Evolutionary conservation across 2,797 vertebrate species (phyloP).

Genomic region (Myotis planiceps): DNA sequence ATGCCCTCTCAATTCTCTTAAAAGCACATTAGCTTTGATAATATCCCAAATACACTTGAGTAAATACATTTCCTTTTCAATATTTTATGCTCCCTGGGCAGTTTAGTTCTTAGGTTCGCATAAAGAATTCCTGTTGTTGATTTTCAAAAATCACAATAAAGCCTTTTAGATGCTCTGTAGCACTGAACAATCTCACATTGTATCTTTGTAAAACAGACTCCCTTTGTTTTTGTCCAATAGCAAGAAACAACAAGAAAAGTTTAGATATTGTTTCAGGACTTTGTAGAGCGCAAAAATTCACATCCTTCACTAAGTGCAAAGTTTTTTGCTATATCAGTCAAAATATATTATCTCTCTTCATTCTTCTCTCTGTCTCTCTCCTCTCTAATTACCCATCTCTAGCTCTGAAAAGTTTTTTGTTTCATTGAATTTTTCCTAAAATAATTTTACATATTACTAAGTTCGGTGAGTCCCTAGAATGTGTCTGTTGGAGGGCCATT

Average conservation of each 20-base stretch:
- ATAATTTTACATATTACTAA: conserved; percentile 1
- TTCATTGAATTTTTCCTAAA: conserved; percentile 24
- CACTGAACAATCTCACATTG: conserved; percentile 60
- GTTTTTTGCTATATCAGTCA: neutral
- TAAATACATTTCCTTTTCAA: conserved; percentile 13
- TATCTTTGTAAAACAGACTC: conserved; percentile 61
- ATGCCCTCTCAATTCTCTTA: neutral
- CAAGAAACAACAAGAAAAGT: conserved; percentile 41
- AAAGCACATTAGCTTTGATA: neutral
- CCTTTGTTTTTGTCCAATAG: conserved; percentile 59
- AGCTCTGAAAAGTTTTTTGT: neutral
- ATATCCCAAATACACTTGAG: neutral
- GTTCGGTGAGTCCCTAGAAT: neutral
- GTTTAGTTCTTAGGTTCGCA: conserved; percentile 28
- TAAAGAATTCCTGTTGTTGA: conserved; percentile 40
- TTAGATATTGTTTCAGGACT: neutral
- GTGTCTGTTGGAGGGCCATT: neutral
- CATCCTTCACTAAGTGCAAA: neutral
- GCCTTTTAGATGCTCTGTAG: conserved; percentile 37
- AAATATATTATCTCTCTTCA: neutral
- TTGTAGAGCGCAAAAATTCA: neutral
- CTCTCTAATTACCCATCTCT: neutral
- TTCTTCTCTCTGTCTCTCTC: neutral
- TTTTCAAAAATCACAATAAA: conserved; percentile 47
- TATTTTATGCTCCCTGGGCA: neutral